These are phyloP conservation scores for Nannobrachium achirus DNA, from an alignment of 2,113 vertebrate species.

Conservation along the genomic window DNA sequence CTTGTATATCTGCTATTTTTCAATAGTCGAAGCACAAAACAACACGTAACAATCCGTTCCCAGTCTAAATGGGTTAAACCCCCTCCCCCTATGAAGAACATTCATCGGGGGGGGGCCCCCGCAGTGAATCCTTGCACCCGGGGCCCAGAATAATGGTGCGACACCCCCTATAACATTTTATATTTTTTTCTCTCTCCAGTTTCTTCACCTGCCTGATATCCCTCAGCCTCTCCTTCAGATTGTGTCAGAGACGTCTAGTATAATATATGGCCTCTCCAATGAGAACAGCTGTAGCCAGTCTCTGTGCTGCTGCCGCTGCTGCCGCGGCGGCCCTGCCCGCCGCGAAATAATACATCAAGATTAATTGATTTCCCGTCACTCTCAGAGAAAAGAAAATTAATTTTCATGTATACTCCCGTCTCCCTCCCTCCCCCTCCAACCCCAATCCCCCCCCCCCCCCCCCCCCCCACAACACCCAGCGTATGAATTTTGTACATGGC, in stretches of 20 bases:
- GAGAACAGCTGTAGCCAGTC: slow-evolving; percentile 99
- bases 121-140: too few relatives aligned
- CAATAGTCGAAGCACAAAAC: too few relatives aligned
- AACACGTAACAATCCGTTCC: too few relatives aligned
- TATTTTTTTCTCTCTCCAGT: slow-evolving; percentile 83
- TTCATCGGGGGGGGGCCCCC: too few relatives aligned
- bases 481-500: slow-evolving; percentile 99
- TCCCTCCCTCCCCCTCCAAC: slow-evolving; percentile 82
- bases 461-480: slow-evolving; percentile 73
- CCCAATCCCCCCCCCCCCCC: slow-evolving; percentile 71
- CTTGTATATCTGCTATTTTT: too few relatives aligned
- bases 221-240: slow-evolving; percentile 99
- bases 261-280: slow-evolving; percentile 99
- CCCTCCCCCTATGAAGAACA: too few relatives aligned
- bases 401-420: slow-evolving; percentile 99
- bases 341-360: slow-evolving; percentile 99
- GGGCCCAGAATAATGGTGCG: too few relatives aligned
- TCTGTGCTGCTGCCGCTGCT: slow-evolving; percentile 91
- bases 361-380: slow-evolving; percentile 99
- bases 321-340: slow-evolving; percentile 95
- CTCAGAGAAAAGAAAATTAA: slow-evolving; percentile 99
- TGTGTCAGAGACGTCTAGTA: slow-evolving; percentile 99
- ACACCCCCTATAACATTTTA: too few relatives aligned
- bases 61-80: too few relatives aligned
- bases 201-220: slow-evolving; percentile 99